Evolutionary conservation across 37 sponge, comb jelly and placozoan genomes (phyloP), one percentile per base, ranked within the genome.

Genomic region (Chondrilla cf. caribensis): DNA sequence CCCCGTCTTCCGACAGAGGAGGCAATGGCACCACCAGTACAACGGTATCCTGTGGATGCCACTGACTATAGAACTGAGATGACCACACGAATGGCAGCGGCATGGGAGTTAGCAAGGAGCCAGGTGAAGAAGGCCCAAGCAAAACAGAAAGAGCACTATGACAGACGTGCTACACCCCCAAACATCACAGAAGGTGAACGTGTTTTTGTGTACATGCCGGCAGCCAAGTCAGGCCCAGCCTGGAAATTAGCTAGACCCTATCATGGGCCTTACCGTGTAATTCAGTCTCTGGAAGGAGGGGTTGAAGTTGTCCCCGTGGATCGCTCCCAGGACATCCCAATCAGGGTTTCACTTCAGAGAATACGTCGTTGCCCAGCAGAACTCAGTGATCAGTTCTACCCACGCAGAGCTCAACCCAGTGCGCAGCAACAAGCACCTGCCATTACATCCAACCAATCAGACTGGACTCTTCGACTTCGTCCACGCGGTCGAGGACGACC

Each of bases 231-330:
- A 3, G 78, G 84, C 1, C 55, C 73, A 44, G 67, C 78, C 2
- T 58, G 58, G 62, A 84, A 75, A 65, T 77, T 84, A 32, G 77
- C 65, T 5, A 37, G 84, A 40, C 84, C 84, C 22, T 84, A 41
- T 37, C 77, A 55, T 17, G 84, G 78, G 41, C 84, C 84, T 1
- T 84, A 60, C 47, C n/a, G 66, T 1, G 78, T 84, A 1, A 42
- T 58, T 2, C 59, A 57, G 6, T 5, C 33, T 8, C 24, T 22
- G 3, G 78, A 59, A 4, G 76, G 58, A 40, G 78, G 51, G 22
- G 65, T 64, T 1, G 54, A 81, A 25, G 65, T 81, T 26, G 17
- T 28, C 17, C 82, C 70, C 62, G 54, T 68, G 68, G 70, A 81
- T 29, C 59, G 60, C 26, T 60, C 79, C 2, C 28, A 43, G 65